Base-by-base conservation (phyloP, 2,888 invertebrate genomes). In the Heteropelma amictum region DNA sequence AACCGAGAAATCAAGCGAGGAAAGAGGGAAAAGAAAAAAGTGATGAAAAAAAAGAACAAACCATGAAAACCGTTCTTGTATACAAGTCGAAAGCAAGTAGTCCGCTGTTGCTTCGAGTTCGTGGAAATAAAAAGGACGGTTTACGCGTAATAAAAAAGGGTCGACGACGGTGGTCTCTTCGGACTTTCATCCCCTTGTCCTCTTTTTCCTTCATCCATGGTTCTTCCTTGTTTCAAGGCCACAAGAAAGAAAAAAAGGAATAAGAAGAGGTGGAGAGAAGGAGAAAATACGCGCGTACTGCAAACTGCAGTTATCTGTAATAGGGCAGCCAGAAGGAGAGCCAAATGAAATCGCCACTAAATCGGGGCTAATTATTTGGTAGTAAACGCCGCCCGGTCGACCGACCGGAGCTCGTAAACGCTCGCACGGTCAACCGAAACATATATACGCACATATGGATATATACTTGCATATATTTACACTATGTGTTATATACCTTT, bases 311-410 rank as follows among this genome's bases (percentile, higher is more conserved):
- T 72, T 77, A 77, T 77, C 77, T 68, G 77, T 74, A 72, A 77
- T 77, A 77, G 71, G 74, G 42, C 72, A 58, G 51, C 28, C 14
- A 26, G 64, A 51, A 69, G 68, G 56, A 71, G 71, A 76, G 67
- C 73, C 72, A 79, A 77, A 79, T 79, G 76, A 76, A 77, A 79
- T 77, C 69, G 83, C 83, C 82, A 85, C 85, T 86, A 87, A 87
- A 87, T 87, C 85, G 84, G 85, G 83, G 85, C 87, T 87, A 87
- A 87, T 87, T 87, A 86, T 86, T 87, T 83, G 84, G 84, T 85
- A 84, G 86, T 83, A 84, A 84, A 83, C 80, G 84, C 82, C 80
- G 81, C 79, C 64, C 64, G 72, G 49, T 56, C 70, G 63, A 42
- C 47, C 35, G 49, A 68, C 17, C 68, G 65, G 47, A 72, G 71